Evolutionary conservation across 2,113 vertebrate species (phyloP), one percentile per base, ranked within the genome.

Genomic region (Scopus umbretta): DNA sequence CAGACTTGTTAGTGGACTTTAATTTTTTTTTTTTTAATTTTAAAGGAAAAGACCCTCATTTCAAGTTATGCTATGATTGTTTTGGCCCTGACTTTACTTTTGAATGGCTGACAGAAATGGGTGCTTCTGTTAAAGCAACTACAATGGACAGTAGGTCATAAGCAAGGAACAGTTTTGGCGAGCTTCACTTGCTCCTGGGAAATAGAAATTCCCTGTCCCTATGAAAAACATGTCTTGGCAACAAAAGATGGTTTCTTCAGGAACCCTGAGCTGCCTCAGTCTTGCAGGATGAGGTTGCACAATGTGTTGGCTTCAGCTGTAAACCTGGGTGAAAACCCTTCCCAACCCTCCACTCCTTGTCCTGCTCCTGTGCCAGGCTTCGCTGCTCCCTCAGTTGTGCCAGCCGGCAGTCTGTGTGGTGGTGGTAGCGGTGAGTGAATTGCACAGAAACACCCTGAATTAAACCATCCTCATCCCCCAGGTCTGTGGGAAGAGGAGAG

Each of bases 401-500:
- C 9, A 20, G 38, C 23, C 6, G 2, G 13, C 75, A 62, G 34
- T 26, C 50, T 49, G 20, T 1, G 3, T 17, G 42, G 42, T 43
- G 42, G 8, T 55, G 25, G 7, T 50, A 26, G 18, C 4, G 8
- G 45, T 4, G 20, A 47, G 20, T 25, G 59, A 62, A 42, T 58
- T 4, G 9, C 66, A 16, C 16, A 50, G 52, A 71, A 73, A 40
- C 8, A 11, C 18, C 16, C 50, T 11, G 16, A n/a, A 30, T 26
- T 43, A 18, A 67, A 20, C 23, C 0, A 0, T 38, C 32, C 25
- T 40, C 3, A 3, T 42, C 38, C 12, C 20, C 59, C 6, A 16
- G 20, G 20, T 34, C 45, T 80, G 40, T 3, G 1, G 42, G 42
- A 71, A 21, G 34, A 79, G 29, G 45, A 87, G 29, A 27, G 13